Conservation (phyloP, 2,888 invertebrate species). For the Lithodes maja region DNA sequence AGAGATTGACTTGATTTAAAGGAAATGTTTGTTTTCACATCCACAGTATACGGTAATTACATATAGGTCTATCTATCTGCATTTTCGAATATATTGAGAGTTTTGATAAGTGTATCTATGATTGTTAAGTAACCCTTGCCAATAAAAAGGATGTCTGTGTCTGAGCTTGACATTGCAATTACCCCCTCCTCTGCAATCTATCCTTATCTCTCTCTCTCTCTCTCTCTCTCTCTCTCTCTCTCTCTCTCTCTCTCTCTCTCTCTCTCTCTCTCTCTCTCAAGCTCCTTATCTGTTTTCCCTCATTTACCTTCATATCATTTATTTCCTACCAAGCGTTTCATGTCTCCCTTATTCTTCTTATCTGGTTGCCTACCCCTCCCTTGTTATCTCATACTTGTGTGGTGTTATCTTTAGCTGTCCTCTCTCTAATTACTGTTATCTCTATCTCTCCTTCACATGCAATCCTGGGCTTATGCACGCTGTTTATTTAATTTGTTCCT, state of each 20-base stretch:
- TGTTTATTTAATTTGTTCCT: background rate
- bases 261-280: constrained; percentile 6
- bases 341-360: background rate
- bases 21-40: too few relatives aligned
- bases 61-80: too few relatives aligned
- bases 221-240: background rate
- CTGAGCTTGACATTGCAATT: too few relatives aligned
- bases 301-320: background rate
- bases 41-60: too few relatives aligned
- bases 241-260: background rate
- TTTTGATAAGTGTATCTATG: too few relatives aligned
- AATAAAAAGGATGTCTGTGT: too few relatives aligned
- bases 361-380: background rate
- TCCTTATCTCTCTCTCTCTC: background rate
- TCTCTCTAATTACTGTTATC: background rate
- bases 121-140: too few relatives aligned
- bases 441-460: background rate
- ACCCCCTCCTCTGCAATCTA: background rate
- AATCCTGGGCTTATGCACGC: background rate
- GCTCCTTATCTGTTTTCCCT: background rate
- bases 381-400: background rate
- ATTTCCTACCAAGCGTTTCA: background rate
- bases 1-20: too few relatives aligned
- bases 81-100: too few relatives aligned
- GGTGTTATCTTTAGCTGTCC: background rate